These are phyloP conservation scores for Tragelaphus strepsiceros DNA, from an alignment of 2,113 vertebrate genomes.

Conservation along the genomic window DNA sequence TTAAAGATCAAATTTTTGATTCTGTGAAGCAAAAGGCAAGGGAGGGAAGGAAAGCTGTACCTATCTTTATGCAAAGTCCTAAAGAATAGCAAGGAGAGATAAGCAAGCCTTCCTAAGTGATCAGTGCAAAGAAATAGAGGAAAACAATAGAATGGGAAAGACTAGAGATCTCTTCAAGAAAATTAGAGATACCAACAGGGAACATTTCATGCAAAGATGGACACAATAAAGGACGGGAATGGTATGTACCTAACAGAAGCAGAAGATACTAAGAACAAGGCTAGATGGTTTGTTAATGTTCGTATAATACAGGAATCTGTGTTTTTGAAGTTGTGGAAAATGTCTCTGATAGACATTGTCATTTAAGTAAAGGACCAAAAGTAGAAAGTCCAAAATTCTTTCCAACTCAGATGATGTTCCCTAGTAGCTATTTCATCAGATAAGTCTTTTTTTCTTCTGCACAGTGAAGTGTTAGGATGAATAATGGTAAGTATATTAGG, in stretches of 20 bases:
- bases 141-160: background rate
- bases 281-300: background rate
- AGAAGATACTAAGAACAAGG: background rate
- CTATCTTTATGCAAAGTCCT: background rate
- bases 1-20: slow-evolving; percentile 9
- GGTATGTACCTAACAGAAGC: background rate
- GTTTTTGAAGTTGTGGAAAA: background rate
- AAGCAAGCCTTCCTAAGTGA: background rate
- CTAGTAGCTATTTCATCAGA: background rate
- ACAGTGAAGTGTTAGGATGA: background rate
- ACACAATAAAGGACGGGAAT: background rate
- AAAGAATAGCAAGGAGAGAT: background rate
- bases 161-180: background rate
- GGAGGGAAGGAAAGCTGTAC: background rate
- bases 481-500: background rate
- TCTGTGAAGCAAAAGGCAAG: background rate
- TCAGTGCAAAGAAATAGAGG: background rate
- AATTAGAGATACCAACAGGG: background rate
- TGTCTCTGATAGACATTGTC: background rate
- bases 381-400: background rate
- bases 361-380: background rate
- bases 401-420: background rate
- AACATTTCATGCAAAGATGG: background rate
- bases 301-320: background rate
- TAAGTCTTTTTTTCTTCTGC: background rate